Evolutionary conservation across 1,140 invertebrate genomes (phyloP).

Genomic region (Branchinecta lindahli): DNA sequence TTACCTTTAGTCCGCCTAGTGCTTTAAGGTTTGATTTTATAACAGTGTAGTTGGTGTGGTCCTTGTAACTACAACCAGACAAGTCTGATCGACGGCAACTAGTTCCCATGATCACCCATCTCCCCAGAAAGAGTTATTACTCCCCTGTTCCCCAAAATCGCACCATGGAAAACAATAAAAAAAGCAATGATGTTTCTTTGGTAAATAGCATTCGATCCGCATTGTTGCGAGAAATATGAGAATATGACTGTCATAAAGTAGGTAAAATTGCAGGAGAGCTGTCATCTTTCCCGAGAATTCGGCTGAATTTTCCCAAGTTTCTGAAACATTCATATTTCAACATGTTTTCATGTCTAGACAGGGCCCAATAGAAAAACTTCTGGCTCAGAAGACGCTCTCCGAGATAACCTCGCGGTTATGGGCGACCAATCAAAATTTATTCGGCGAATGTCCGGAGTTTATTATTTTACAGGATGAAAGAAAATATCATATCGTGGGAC

Average conservation of each 20-base stretch:
- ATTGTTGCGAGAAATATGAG: conserved; percentile 8
- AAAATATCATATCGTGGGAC: no score
- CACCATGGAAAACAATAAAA: neutral
- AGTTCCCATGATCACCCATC: no score
- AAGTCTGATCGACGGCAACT: no score
- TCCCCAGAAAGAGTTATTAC: no score
- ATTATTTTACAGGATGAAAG: no score
- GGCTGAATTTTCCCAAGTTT: conserved; percentile 3
- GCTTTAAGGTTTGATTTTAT: no score
- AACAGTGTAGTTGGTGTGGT: no score
- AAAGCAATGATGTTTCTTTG: conserved; percentile 9
- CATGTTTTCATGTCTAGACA: neutral
- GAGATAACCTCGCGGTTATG: neutral
- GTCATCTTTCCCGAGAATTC: conserved; percentile 3
- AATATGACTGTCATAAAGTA: neutral
- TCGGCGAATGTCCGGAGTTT: neutral
- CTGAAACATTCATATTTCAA: conserved; percentile 6
- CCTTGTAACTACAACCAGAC: no score
- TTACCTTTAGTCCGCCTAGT: no score
- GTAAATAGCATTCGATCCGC: neutral
- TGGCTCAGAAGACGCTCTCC: neutral
- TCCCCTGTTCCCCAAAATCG: neutral
- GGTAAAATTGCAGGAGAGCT: conserved; percentile 2
- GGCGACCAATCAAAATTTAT: conserved; percentile 7
- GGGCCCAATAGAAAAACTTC: neutral